Evolutionary conservation across 1,140 invertebrate genomes (phyloP).

Genomic region (Drosophila rufa): DNA sequence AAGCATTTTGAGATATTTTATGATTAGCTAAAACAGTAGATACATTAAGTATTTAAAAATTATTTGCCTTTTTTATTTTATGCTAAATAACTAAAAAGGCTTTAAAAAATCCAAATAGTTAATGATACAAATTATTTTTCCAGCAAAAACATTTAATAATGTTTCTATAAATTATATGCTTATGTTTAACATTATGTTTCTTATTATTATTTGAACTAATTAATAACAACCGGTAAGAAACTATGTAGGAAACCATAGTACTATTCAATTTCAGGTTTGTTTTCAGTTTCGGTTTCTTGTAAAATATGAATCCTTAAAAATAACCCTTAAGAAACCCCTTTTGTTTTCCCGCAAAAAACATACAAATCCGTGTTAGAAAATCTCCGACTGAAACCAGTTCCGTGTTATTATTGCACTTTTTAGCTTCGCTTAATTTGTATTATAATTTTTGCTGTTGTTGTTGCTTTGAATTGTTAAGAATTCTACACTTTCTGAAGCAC

Average conservation of each 20-base stretch:
- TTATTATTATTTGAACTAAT: too few species aligned
- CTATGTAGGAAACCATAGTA: background rate
- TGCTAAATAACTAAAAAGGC: background rate
- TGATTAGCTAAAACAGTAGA: background rate
- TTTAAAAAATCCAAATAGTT: too few species aligned
- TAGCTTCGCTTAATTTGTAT: too few species aligned
- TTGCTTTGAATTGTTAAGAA: slow-evolving; percentile 8
- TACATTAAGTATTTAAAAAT: background rate
- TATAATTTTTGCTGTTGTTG: background rate
- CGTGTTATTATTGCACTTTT: slow-evolving; percentile 6
- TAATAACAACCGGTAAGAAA: background rate
- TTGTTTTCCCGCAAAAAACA: background rate
- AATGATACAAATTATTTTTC: too few species aligned
- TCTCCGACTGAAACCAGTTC: background rate
- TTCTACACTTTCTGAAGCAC: background rate
- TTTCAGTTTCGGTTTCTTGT: too few species aligned
- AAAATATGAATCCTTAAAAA: background rate
- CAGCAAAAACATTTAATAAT: too few species aligned
- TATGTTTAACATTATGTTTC: too few species aligned
- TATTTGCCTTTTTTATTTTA: background rate
- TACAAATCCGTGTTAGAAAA: slow-evolving; percentile 16
- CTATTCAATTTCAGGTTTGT: too few species aligned
- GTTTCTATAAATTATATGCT: too few species aligned
- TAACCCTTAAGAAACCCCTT: too few species aligned
- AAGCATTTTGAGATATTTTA: too few species aligned